Conservation (phyloP, 2,113 vertebrate genomes). For the Paramormyrops kingsleyae region DNA sequence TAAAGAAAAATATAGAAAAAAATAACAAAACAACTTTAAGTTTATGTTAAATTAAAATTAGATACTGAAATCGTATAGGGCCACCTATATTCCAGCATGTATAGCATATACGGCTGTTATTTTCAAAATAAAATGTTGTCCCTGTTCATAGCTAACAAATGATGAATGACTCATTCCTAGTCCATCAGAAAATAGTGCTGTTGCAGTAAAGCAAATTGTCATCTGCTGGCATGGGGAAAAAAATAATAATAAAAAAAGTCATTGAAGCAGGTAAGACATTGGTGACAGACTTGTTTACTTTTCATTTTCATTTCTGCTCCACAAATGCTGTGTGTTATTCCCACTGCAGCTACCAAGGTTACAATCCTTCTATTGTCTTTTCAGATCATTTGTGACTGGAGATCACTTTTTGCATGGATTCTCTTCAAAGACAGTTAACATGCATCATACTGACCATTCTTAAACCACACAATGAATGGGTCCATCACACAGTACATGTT, state of each 20-base stretch:
- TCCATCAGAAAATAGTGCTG: conserved; percentile 13
- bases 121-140: not conserved
- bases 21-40: not conserved
- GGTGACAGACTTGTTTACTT: conserved; percentile 38
- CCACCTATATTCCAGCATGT: not conserved
- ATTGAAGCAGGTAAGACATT: conserved; percentile 25
- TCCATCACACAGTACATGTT: not conserved
- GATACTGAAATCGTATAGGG: not conserved
- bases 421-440: not conserved
- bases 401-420: not conserved
- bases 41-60: not conserved
- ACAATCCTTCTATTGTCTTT: conserved; percentile 8
- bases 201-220: conserved; percentile 31
- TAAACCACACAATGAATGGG: not conserved
- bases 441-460: not conserved
- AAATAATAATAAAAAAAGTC: not conserved
- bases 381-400: not conserved
- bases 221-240: not conserved
- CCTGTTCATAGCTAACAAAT: conserved; percentile 12
- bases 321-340: conserved; percentile 33
- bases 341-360: conserved; percentile 21
- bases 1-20: not conserved
- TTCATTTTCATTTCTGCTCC: conserved; percentile 31
- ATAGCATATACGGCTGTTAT: not conserved
- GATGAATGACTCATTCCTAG: not conserved